Evolutionary conservation across 2,797 vertebrate species (phyloP).

Genomic region (Botia kubotai): DNA sequence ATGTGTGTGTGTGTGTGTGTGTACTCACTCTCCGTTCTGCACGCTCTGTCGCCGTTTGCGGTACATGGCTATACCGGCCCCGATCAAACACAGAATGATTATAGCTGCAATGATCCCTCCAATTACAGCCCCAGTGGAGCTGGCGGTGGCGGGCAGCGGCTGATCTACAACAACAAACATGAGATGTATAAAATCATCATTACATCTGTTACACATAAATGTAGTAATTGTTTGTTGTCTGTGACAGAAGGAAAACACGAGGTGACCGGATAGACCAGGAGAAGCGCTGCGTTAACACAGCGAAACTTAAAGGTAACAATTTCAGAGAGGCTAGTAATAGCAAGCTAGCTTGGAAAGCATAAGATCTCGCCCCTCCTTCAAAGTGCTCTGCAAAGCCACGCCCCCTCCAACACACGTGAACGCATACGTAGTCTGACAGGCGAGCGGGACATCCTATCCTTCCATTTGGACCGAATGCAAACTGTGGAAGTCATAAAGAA

Average conservation of each 20-base stretch:
- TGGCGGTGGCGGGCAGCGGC: neutral
- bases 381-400: no score
- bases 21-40: slow-evolving; percentile 73
- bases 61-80: slow-evolving; percentile 62
- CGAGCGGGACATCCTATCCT: no score
- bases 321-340: no score
- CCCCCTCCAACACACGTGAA: no score
- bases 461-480: no score
- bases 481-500: no score
- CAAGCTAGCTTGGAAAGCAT: no score
- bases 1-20: slow-evolving; percentile 43
- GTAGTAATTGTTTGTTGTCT: neutral
- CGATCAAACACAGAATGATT: slow-evolving; percentile 65
- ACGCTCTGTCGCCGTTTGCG: slow-evolving; percentile 60
- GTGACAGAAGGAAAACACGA: neutral
- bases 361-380: no score
- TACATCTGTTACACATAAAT: neutral
- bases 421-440: no score
- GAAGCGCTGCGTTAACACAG: no score
- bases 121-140: slow-evolving; percentile 61
- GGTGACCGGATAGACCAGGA: neutral
- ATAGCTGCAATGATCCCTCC: slow-evolving; percentile 72
- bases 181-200: neutral
- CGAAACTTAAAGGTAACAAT: no score
- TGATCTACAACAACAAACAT: slow-evolving; percentile 31